A percentile compares a stretch with the other conserved stretches of the same genome.
Evolutionary conservation across 30 jellyfish, hydroid and myxozoan species (phyloP).

Genomic region (Rhopilema esculentum): DNA sequence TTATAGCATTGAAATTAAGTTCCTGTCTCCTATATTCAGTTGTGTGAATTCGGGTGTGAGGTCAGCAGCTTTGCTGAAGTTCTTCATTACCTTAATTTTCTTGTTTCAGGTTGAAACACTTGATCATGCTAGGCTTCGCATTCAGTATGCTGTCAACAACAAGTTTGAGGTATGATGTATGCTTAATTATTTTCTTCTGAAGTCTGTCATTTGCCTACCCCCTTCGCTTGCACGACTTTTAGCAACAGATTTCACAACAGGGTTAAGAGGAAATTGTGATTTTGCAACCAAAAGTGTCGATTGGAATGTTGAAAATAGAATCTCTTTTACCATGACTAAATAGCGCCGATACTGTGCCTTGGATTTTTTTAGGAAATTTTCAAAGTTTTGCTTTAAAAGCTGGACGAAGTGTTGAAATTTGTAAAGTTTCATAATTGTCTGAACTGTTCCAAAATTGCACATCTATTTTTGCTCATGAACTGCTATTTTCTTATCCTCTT

Average conservation of each 20-base stretch:
- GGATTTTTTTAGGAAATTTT: too few relatives aligned
- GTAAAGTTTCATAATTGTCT: too few relatives aligned
- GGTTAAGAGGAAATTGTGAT: not conserved
- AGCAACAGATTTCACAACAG: not conserved
- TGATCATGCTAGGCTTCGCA: constrained; percentile 95
- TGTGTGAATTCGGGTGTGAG: not conserved
- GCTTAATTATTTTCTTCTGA: not conserved
- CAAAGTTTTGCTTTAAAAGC: too few relatives aligned
- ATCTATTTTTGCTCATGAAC: too few relatives aligned
- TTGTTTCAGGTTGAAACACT: constrained; percentile 85
- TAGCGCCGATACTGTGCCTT: too few relatives aligned
- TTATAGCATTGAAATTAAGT: not conserved
- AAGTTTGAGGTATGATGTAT: constrained; percentile 75
- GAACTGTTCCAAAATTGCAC: too few relatives aligned
- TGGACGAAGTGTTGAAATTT: too few relatives aligned
- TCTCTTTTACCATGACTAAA: too few relatives aligned
- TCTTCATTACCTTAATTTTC: not conserved
- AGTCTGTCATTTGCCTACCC: not conserved
- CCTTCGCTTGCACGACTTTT: not conserved
- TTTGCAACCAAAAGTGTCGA: not conserved
- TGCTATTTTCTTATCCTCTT: too few relatives aligned
- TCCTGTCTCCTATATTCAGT: not conserved
- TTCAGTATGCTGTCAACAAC: constrained; percentile 93
- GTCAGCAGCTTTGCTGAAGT: not conserved
- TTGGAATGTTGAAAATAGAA: too few relatives aligned